Conservation (phyloP, 2,797 vertebrate species). For the Manis crassicaudata region DNA sequence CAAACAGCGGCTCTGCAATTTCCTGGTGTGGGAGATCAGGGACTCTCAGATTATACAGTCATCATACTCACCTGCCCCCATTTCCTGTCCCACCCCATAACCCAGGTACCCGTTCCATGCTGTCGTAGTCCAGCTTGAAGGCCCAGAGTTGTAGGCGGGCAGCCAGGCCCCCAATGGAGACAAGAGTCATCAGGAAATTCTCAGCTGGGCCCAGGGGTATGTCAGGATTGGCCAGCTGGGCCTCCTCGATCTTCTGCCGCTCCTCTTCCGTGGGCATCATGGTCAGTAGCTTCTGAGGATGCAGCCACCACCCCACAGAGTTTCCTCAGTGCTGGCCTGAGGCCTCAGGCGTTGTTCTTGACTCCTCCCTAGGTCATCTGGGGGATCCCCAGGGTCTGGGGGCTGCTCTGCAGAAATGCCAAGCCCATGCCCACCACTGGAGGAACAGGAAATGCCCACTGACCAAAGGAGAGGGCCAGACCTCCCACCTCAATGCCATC, state of each 20-base stretch:
- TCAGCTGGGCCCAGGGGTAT: constrained; percentile 95
- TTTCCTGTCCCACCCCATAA: not conserved
- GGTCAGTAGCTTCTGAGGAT: constrained; percentile 94
- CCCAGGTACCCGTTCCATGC: constrained; percentile 92
- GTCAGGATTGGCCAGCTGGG: constrained; percentile 94
- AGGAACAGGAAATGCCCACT: not conserved
- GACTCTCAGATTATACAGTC: constrained; percentile 10
- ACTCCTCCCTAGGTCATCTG: not conserved
- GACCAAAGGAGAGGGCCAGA: not conserved
- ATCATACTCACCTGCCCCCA: not conserved
- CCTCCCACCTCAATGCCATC: constrained; percentile 93
- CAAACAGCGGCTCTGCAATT: constrained; percentile 96
- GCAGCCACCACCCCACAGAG: constrained; percentile 39
- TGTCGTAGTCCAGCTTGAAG: constrained; percentile 98
- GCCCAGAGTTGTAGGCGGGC: constrained; percentile 97
- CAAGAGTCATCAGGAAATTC: constrained; percentile 95
- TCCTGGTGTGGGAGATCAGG: constrained; percentile 86
- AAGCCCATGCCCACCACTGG: not conserved
- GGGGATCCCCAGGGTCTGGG: not conserved
- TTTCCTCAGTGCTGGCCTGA: constrained; percentile 43
- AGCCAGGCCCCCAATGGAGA: constrained; percentile 92
- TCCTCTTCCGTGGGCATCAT: constrained; percentile 99
- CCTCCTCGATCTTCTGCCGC: constrained; percentile 98
- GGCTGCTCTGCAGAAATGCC: constrained; percentile 17
- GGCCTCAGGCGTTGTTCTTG: not conserved